Base-by-base conservation (phyloP, 2,797 vertebrate species). In the Thaleichthys pacificus region DNA sequence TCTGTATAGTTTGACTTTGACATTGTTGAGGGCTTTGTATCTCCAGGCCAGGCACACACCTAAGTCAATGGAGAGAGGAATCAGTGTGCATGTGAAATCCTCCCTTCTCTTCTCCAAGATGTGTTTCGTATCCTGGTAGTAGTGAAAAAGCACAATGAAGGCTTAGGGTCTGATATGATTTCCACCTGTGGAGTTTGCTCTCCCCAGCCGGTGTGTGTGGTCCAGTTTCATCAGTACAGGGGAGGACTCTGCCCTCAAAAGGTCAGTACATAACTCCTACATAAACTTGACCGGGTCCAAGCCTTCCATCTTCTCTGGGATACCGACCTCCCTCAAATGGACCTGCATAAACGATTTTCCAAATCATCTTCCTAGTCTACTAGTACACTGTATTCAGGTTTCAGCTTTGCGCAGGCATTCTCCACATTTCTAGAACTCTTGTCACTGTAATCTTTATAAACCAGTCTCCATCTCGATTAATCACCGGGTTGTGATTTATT, bases 91-190 rank as follows among this genome's bases (percentile, higher is more conserved):
- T 22, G 22, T 11, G n/a, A 67, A 28, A 42, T 68, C 42, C 17
- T 68, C 56, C 21, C 56, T 22, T 58, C 56, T 58, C 56, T 58
- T 58, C 17, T 22, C 56, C 12, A 24, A 67, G 22, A 51, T 47
- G 0, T 5, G 58, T 35, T 76, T 57, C 58, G n/a, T 66, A 57
- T 62, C 49, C 68, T 74, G 69, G 35, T 47, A 71, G 19, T 69
- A 38, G 17, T 47, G 11, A 35, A 69, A 67, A 28, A 49, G 38
- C 17, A 67, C 65, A 21, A 67, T 54, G 21, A 67, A 51, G n/a
- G 65, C 65, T 22, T 11, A 5, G 21, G 65, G 8, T 12, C 65
- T 51, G 15, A 12, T 14, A 24, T 51, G 47, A 4, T 51, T 49
- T 17, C 65, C 65, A 22, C 42, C 38, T 5, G 65, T 42, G 19